Conservation (phyloP, 2,888 invertebrate genomes). For the Orthonevra nobilis region DNA sequence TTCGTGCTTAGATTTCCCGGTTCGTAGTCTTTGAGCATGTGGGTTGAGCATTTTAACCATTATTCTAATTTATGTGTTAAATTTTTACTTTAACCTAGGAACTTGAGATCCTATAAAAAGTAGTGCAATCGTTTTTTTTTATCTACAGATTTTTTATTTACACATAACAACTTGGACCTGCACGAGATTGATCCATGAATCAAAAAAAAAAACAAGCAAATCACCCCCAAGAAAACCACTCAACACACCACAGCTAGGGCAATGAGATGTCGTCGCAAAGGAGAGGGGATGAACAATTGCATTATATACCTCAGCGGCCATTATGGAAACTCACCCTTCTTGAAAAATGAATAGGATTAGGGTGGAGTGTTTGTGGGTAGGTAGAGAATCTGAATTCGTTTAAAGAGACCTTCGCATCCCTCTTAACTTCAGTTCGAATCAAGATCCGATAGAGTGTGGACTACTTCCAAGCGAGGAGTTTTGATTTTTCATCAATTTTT, state of each 20-base stretch:
- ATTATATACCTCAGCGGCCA: conserved; percentile 67
- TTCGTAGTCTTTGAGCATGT: no score
- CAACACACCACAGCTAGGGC: conserved; percentile 60
- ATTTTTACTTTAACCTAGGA: no score
- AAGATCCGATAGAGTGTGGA: conserved; percentile 76
- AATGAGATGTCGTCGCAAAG: conserved; percentile 48
- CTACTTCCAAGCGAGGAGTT: neutral
- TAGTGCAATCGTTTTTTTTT: no score
- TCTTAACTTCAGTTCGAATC: conserved; percentile 76
- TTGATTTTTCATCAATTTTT: conserved; percentile 64
- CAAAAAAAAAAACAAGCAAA: conserved; percentile 53
- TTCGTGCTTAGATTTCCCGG: no score
- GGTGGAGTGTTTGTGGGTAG: conserved; percentile 61
- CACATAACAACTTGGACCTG: neutral
- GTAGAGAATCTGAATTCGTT: conserved; percentile 71
- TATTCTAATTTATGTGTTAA: no score
- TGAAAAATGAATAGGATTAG: conserved; percentile 36
- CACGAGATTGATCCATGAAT: conserved; percentile 51
- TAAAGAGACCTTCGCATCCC: conserved; percentile 74
- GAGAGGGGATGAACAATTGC: conserved; percentile 67
- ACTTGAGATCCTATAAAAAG: no score
- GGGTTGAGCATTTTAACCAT: no score
- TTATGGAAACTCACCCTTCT: conserved; percentile 62
- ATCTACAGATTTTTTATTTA: neutral
- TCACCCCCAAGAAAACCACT: conserved; percentile 67